These are phyloP conservation scores for Corapipo altera DNA, from an alignment of 2,113 vertebrate genomes.

Conservation along the genomic window DNA sequence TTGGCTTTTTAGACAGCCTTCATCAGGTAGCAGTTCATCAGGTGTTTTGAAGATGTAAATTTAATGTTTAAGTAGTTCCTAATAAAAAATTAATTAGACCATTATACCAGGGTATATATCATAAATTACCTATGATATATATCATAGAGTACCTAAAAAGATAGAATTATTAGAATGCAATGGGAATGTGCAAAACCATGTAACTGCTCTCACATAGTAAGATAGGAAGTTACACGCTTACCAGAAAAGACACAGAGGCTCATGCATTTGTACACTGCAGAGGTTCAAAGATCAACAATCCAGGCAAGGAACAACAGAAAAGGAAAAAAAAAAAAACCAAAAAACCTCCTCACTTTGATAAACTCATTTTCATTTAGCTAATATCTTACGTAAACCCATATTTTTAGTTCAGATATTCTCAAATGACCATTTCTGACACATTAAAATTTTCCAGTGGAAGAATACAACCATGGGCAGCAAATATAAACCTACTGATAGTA, in stretches of 20 bases:
- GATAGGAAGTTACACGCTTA: background rate
- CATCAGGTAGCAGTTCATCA: background rate
- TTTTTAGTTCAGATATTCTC: background rate
- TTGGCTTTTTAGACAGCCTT: background rate
- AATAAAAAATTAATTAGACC: background rate
- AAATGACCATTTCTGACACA: background rate
- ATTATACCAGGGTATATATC: background rate
- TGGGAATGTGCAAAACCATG: background rate
- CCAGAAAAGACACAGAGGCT: background rate
- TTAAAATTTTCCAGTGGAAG: background rate
- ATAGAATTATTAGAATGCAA: background rate
- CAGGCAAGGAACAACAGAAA: background rate
- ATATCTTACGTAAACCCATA: fast-evolving
- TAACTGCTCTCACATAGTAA: background rate
- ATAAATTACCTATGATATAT: background rate
- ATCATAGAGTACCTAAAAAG: background rate
- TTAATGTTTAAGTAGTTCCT: background rate
- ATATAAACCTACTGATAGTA: background rate
- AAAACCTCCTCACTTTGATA: background rate
- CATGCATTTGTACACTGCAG: background rate
- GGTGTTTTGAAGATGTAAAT: background rate
- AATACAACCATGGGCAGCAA: background rate
- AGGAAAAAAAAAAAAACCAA: background rate
- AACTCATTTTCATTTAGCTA: background rate
- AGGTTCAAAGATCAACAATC: background rate